Evolutionary conservation across 2,888 invertebrate genomes (phyloP).

Genomic region (Euzetes globulus): DNA sequence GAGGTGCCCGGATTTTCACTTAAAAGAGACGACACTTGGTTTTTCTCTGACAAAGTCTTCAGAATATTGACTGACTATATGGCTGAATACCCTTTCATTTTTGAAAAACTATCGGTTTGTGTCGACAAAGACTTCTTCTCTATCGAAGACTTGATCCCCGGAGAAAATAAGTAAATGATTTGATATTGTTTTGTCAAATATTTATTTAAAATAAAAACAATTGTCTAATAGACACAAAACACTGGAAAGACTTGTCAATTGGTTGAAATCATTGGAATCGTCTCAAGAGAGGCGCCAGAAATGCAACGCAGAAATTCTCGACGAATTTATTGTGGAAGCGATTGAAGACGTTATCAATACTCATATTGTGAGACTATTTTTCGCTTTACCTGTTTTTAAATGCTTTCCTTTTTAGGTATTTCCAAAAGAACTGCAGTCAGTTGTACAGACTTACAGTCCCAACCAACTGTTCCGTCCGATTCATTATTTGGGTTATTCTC

Average conservation of each 20-base stretch:
- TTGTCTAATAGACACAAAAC: slow-evolving; percentile 39
- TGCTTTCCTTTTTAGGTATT: slow-evolving; percentile 12
- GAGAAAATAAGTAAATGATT: slow-evolving; percentile 52
- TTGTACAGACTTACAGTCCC: slow-evolving; percentile 24
- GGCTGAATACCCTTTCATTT: slow-evolving; percentile 63
- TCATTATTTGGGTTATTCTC: slow-evolving; percentile 48
- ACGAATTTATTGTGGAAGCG: slow-evolving; percentile 57
- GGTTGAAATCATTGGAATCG: slow-evolving; percentile 66
- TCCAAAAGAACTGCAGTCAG: slow-evolving; percentile 7
- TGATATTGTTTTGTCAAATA: slow-evolving; percentile 37
- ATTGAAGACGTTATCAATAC: slow-evolving; percentile 53
- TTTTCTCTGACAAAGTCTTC: slow-evolving; percentile 68
- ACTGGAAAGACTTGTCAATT: slow-evolving; percentile 52
- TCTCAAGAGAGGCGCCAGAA: slow-evolving; percentile 56
- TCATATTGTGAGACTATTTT: slow-evolving; percentile 43
- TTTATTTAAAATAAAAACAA: slow-evolving; percentile 25
- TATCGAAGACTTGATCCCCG: slow-evolving; percentile 61
- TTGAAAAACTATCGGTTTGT: slow-evolving; percentile 54
- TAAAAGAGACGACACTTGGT: slow-evolving; percentile 56
- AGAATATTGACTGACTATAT: slow-evolving; percentile 64
- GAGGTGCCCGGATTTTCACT: slow-evolving; percentile 49
- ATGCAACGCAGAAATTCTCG: slow-evolving; percentile 64
- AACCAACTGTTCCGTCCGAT: slow-evolving; percentile 38
- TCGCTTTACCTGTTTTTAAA: background rate
- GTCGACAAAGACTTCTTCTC: slow-evolving; percentile 57